Evolutionary conservation across 2,113 vertebrate genomes (phyloP), one percentile per base, ranked within the genome.

Genomic region (Ahaetulla prasina): DNA sequence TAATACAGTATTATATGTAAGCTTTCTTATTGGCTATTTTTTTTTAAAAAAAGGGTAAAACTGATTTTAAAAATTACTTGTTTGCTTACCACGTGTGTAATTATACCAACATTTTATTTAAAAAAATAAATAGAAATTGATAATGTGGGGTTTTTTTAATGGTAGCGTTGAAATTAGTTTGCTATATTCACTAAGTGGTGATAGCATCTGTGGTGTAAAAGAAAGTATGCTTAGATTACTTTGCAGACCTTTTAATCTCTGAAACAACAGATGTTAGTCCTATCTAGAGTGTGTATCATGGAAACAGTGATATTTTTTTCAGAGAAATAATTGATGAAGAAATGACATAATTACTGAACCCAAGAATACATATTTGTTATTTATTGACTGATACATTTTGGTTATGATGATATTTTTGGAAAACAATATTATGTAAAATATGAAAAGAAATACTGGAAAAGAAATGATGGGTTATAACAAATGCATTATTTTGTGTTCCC

Each of bases 191-290:
- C 88, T 80, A 80, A 80, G 35, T 80, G 74, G 74, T 91, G 91
- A 60, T 93, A 18, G 86, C 49, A 87, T 87, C 14, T 52, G 74
- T 80, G 35, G 16, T 43, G 74, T 92, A 43, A 94, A 89, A 93
- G 94, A 96, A 94, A 52, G 30, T 89, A 92, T 94, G 91, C 92
- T 96, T 94, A 96, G 93, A 91, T 96, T 88, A 92, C 89, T 95
- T 96, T 89, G 89, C 6, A 63, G 94, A 95, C 94, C 94, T 96
- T 93, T 93, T 96, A 95, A 95, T 97, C 96, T 94, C 94, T 96
- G 96, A 95, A 96, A 97, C 96, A 97, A 97, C 98, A 98, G 98
- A 98, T 98, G 98, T 98, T 97, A 94, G 92, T 90, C 89, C 95
- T 93, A 93, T 68, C 49, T 97, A 95, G 92, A 96, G 94, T 49